A percentile compares a stretch with the other conserved stretches of the same genome.
Evolutionary conservation across 2,113 vertebrate species (phyloP).

Genomic region (Caloenas nicobarica): DNA sequence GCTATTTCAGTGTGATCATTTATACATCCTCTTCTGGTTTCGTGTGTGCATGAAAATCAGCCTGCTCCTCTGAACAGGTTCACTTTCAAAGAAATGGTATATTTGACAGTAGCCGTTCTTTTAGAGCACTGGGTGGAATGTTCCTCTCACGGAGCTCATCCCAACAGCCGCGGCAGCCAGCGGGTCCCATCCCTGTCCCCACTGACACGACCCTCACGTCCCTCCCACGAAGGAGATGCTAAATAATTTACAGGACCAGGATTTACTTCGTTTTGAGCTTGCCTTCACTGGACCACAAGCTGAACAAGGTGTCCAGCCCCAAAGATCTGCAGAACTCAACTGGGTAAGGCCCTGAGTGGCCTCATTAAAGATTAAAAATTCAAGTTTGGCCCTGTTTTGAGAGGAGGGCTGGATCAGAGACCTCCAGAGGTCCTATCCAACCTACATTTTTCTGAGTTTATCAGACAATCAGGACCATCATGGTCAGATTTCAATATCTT

Average conservation of each 20-base stretch:
- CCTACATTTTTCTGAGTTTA: not conserved
- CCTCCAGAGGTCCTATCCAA: not conserved
- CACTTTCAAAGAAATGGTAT: not conserved
- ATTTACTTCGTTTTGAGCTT: not conserved
- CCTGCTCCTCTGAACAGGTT: not conserved
- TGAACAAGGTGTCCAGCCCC: not conserved
- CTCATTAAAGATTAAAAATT: not conserved
- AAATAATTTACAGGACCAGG: not conserved
- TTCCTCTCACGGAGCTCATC: not conserved
- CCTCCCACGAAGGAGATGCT: not conserved
- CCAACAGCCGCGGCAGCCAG: not conserved
- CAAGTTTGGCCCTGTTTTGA: not conserved
- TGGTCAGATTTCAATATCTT: not conserved
- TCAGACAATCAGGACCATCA: not conserved
- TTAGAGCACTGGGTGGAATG: not conserved
- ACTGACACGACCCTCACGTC: not conserved
- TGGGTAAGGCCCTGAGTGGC: not conserved
- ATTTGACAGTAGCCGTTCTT: not conserved
- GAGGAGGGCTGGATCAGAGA: not conserved
- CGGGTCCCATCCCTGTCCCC: not conserved
- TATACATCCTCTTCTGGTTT: not conserved
- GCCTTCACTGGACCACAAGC: not conserved
- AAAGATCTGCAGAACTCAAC: not conserved
- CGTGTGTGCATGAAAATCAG: not conserved
- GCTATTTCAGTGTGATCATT: slow-evolving; percentile 25